Conservation (phyloP, 1,140 invertebrate species). For the Sweltsa coloradensis region DNA sequence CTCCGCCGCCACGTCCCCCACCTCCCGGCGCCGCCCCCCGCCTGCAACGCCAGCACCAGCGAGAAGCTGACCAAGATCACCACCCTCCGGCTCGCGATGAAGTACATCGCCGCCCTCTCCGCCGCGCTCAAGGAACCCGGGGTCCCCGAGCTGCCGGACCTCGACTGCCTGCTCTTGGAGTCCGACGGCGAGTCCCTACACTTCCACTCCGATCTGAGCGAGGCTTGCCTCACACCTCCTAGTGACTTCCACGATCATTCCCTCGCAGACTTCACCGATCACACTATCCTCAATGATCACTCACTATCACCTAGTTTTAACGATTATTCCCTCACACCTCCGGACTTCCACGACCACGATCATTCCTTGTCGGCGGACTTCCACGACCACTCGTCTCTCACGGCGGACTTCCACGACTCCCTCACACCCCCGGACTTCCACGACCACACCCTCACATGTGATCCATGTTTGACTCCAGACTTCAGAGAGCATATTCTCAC, state of each 20-base stretch:
- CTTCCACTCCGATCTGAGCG: too few species aligned
- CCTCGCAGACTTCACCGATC: background rate
- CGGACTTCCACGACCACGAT: background rate
- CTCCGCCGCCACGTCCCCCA: constrained; percentile 59
- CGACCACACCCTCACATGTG: constrained; percentile 2
- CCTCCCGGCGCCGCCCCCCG: constrained; percentile 10
- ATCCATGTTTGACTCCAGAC: too few species aligned
- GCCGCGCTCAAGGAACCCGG: constrained; percentile 17
- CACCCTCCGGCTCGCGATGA: constrained; percentile 44
- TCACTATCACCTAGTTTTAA: background rate
- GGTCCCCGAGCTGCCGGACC: background rate
- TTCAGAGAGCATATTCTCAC: too few species aligned
- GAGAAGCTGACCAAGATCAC: constrained; percentile 49
- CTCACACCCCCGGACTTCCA: background rate
- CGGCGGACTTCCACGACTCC: background rate
- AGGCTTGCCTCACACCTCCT: background rate
- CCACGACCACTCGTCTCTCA: background rate
- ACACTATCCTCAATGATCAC: too few species aligned
- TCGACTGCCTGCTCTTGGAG: background rate
- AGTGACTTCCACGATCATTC: background rate
- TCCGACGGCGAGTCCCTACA: background rate
- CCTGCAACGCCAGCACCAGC: too few species aligned
- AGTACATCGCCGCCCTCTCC: constrained; percentile 47
- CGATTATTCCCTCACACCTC: background rate
- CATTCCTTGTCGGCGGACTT: constrained; percentile 3